Evolutionary conservation across 2,797 vertebrate species (phyloP).

Genomic region (Lutjanus argentimaculatus): DNA sequence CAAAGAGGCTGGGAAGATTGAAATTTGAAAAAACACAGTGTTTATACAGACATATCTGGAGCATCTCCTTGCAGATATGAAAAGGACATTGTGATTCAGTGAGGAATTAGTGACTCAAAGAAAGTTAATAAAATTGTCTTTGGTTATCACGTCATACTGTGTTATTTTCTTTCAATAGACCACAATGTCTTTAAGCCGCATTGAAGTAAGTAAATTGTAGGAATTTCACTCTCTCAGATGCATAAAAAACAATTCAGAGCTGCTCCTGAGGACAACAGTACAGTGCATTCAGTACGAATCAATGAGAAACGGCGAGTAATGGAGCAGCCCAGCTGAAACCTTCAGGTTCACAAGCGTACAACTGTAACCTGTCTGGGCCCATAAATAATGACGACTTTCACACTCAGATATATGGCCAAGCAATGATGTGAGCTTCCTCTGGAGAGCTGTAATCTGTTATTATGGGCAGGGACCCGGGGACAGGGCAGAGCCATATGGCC

Average conservation of each 20-base stretch:
- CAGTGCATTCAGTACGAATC: constrained; percentile 50
- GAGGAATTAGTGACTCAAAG: constrained; percentile 44
- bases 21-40: constrained; percentile 36
- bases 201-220: constrained; percentile 19
- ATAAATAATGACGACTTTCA: constrained; percentile 78
- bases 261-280: constrained; percentile 27
- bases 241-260: constrained; percentile 17
- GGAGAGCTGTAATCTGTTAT: constrained; percentile 81
- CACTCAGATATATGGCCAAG: constrained; percentile 77
- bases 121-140: constrained; percentile 53
- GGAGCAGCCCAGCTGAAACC: constrained; percentile 55
- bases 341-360: constrained; percentile 69
- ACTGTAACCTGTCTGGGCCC: constrained; percentile 71
- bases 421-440: constrained; percentile 79
- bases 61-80: constrained; percentile 53
- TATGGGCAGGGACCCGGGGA: constrained; percentile 72
- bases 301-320: constrained; percentile 58
- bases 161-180: constrained; percentile 22
- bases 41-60: constrained; percentile 58
- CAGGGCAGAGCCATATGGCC: constrained; percentile 65
- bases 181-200: constrained; percentile 6
- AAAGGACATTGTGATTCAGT: constrained; percentile 51
- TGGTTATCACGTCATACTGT: constrained; percentile 38
- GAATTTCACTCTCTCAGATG: constrained; percentile 21
- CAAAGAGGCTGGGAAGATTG: constrained; percentile 45